A percentile compares a stretch with the other conserved stretches of the same genome.
Conservation (phyloP, 1,140 invertebrate genomes). For the Papilio machaon region DNA sequence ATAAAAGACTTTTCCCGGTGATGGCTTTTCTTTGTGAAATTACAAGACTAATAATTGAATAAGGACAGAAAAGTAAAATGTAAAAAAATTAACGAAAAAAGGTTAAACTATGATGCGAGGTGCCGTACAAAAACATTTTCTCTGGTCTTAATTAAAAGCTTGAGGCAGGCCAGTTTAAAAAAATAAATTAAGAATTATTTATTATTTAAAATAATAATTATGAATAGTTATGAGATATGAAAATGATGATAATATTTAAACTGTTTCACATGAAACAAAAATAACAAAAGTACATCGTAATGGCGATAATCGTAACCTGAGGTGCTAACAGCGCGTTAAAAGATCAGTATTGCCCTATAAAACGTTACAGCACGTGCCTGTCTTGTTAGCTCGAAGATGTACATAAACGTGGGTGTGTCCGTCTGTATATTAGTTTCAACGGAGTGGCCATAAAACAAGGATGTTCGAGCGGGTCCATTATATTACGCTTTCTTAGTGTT, state of each 20-base stretch:
- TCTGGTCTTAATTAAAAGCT: too few species aligned
- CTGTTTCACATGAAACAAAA: constrained; percentile 32
- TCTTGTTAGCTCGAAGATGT: constrained; percentile 37
- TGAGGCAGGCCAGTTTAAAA: too few species aligned
- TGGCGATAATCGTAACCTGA: constrained; percentile 36
- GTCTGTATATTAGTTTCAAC: constrained; percentile 37
- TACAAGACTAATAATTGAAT: too few species aligned
- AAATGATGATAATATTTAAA: constrained; percentile 15
- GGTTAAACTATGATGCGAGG: too few species aligned
- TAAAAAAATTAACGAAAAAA: too few species aligned
- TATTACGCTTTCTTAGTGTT: constrained; percentile 33
- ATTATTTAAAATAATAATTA: too few species aligned
- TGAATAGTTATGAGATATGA: not conserved
- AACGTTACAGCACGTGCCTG: constrained; percentile 34
- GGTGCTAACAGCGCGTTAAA: constrained; percentile 36
- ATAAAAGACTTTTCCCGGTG: too few species aligned
- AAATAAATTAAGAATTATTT: too few species aligned
- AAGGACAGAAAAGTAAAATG: too few species aligned
- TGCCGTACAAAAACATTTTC: too few species aligned
- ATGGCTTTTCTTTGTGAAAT: too few species aligned
- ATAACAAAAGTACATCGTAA: constrained; percentile 32
- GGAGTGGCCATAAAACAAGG: constrained; percentile 37
- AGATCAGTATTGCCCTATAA: constrained; percentile 33
- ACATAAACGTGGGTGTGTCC: constrained; percentile 33
- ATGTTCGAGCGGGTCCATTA: constrained; percentile 36